Base-by-base conservation (phyloP, 2,797 vertebrate genomes). In the Myiotriccus ornatus region DNA sequence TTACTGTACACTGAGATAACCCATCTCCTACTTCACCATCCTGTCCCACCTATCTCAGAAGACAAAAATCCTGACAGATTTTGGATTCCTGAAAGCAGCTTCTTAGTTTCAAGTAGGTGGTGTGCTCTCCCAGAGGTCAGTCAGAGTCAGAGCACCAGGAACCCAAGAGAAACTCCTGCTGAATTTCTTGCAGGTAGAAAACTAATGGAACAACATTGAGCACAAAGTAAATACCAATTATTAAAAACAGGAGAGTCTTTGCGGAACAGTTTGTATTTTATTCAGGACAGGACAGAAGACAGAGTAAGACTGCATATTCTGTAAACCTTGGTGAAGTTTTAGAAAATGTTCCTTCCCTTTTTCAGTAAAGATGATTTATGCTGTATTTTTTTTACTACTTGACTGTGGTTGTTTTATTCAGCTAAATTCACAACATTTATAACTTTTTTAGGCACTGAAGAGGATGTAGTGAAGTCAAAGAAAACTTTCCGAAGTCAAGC, bases 401-500 rank as follows among this genome's bases (percentile, higher is more conserved):
- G 23, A 24, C 70, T 70, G 32, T 32, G 34, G 16, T 65, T 78
- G n/a, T 6, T 92, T 92, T 88, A 50, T 19, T 89, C n/a, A 70
- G 22, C 35, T 73, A 53, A 93, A 67, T 62, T 95, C 24, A 50
- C 57, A 93, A 43, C 86, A 25, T 94, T 96, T 96, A 37, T 50
- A 43, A 91, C 90, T 83, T 44, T 75, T 95, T 89, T 93, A 99
- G 99, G 98, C 76, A 98, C 99, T 10, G 99, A 99, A 75, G 98
- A 99, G 93, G 99, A 99, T 75, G 98, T 98, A 30, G 93, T 98
- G 12, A 99, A 99, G 97, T 98, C 99, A 2, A 99, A 99, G 98
- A 99, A 99, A 97, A 98, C 95, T 28, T 99, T 99, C 97, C 98
- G 99, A 93, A 99, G 99, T 96, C 99, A 99, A 89, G 98, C 99